Base-by-base conservation (phyloP, 2,888 invertebrate species). In the Ptychoptera albimana region DNA sequence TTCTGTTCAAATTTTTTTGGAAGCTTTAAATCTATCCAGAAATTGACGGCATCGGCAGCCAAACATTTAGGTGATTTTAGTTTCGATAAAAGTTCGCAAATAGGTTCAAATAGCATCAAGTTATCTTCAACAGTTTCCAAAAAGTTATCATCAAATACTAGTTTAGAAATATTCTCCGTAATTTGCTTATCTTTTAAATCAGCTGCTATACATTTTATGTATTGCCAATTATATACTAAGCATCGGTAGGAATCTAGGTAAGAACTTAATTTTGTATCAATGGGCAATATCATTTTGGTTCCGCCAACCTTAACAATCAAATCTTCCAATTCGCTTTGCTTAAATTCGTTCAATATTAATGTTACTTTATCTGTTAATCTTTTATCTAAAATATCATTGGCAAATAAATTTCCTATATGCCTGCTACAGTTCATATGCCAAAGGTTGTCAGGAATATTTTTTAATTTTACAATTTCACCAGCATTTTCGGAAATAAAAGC, bases 401-500 rank as follows among this genome's bases (percentile, higher is more conserved):
- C 50, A 14, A 53, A 43, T 40, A 53, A 48, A 48, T 53, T 51
- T 8, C 45, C 53, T 15, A 49, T 54, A 40, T 55, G 53, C 16
- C 49, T 49, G 37, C 46, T 49, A 37, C 54, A 55, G 32, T 50
- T 53, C 6, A 42, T 43, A 45, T 52, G 51, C 52, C 51, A 53
- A 35, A 53, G 46, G 36, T 3, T 15, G 30, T 50, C 31, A 8
- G 47, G 42, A 9, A 45, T 15, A 15, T 45, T 48, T 9, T 52
- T 49, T 52, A 54, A 54, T 23, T 43, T 42, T 10, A 52, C 46
- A 52, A 54, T 54, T 15, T 47, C 39, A 34, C 49, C 46, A 2
- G 52, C 54, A 49, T 53, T 54, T 39, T 53, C 55, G 5, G 51
- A 50, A 37, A 53, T 48, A 36, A 54, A 48, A 9, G 52, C 52